phyloP scores from a whole-genome alignment of 2,888 invertebrate genomes.

The Griposia aprilina region DNA sequence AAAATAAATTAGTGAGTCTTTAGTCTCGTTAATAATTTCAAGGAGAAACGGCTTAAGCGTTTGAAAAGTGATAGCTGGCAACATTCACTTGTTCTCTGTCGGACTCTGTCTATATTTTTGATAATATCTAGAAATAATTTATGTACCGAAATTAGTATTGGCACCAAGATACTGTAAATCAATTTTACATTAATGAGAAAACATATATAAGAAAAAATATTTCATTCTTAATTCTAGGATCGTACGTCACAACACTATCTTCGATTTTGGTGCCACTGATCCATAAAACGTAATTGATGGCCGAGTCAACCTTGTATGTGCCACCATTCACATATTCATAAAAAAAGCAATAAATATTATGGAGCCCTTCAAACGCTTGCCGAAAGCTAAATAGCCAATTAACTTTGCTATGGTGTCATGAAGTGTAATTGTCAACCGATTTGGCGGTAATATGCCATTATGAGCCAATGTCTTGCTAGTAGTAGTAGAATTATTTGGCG shows the following conservation, averaged over 20 bases:
- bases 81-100: constrained; percentile 1
- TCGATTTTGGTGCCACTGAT: constrained; percentile 24
- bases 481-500: constrained; percentile 45
- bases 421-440: constrained; percentile 62
- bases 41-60: constrained; percentile 10
- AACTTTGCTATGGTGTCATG: constrained; percentile 64
- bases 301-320: constrained; percentile 29
- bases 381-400: constrained; percentile 65
- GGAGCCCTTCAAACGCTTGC: constrained; percentile 46
- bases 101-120: not conserved
- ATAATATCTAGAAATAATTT: constrained; percentile 24
- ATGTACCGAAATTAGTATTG: constrained; percentile 15
- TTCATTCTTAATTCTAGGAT: not conserved
- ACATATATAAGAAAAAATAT: no score
- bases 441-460: constrained; percentile 67
- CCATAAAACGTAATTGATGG: constrained; percentile 34
- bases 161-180: constrained; percentile 19
- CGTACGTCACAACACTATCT: constrained; percentile 23
- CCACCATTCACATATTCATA: constrained; percentile 30
- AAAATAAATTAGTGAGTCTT: constrained; percentile 22
- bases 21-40: constrained; percentile 4
- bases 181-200: not conserved
- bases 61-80: constrained; percentile 36
- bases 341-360: constrained; percentile 64
- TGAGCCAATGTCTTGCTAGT: constrained; percentile 35